Base-by-base conservation (phyloP, 2,888 invertebrate genomes). In the Caenorhabditis sp. region DNA sequence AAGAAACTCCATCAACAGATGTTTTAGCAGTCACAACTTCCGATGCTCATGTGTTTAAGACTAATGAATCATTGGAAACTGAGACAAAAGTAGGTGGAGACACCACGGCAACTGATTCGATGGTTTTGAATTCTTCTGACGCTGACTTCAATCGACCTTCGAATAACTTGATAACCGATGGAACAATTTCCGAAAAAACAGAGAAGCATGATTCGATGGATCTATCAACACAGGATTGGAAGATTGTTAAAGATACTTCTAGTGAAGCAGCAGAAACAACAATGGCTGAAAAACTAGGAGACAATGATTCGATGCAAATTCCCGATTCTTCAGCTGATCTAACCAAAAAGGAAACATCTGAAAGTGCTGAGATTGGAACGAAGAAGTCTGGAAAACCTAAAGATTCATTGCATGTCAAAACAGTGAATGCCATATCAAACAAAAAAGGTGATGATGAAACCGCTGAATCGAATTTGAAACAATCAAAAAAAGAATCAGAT, bases 361-460 rank as follows among this genome's bases (percentile, higher is more conserved):
- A 17, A 43, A 17, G 14, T 10, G 17, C 43, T 3, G 43, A 43
- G 43, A 43, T 43, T 14, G 43, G 17, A 17, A 7, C 17, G 43
- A 43, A 14, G 14, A 10, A 17, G 3, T 43, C 43, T 2, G 17
- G 14, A 43, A 43, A 43, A 10, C 3, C 43, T 14, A 43, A 43
- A 43, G 43, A 43, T 14, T 43, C 43, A 17, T 43, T 43, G 43
- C 43, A 43, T 14, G 14, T 17, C 43, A 43, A 43, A 43, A 43
- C 12, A 43, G 17, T 17, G 7, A 43, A 43, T 17, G 14, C 43
- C 3, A 43, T 10, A 43, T 17, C 17, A 54, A 43, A 43, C 2
- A 43, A 43, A 66, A 57, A 65, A 59, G n/a, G 63, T 66, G 60
- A 65, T 66, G 38, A 61, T 54, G 23, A 43, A 58, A 31, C 36